Conservation (phyloP, 92 coral and sea anemone species). For the Actinernus sp. region DNA sequence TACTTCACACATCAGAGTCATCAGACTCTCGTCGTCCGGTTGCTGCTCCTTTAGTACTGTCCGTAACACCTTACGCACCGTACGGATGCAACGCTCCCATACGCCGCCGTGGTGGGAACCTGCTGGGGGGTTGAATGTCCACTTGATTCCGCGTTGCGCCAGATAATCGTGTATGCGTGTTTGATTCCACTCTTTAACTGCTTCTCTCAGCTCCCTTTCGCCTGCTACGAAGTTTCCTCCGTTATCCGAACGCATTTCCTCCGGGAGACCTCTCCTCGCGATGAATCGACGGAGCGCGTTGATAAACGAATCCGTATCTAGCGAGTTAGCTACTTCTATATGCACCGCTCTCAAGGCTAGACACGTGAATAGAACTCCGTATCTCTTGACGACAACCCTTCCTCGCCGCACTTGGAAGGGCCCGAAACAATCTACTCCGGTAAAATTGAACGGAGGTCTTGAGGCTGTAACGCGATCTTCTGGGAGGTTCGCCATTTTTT, state of each 20-base stretch:
- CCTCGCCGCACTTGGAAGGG: conserved; percentile 6
- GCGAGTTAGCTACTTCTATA: neutral
- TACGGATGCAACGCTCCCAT: conserved; percentile 11
- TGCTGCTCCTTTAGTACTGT: conserved; percentile 1
- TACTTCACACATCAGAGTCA: too few species aligned
- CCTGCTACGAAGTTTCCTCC: conserved; percentile 22
- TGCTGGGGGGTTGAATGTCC: too few species aligned
- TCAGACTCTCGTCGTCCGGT: conserved; percentile 2
- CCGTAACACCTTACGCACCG: neutral
- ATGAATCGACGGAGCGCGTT: too few species aligned
- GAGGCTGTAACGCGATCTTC: conserved; percentile 1
- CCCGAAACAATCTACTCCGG: neutral
- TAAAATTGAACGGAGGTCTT: neutral
- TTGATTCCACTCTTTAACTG: conserved; percentile 24
- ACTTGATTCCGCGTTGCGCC: conserved; percentile 3
- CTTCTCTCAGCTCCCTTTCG: neutral
- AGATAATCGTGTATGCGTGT: conserved; percentile 3
- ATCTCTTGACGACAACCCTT: conserved; percentile 3
- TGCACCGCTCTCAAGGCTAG: conserved; percentile 5
- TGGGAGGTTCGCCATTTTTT: conserved; percentile 2
- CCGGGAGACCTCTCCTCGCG: conserved; percentile 15
- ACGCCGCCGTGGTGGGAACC: conserved; percentile 20
- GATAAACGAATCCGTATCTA: too few species aligned
- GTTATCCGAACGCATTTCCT: conserved; percentile 19
- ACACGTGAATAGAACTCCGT: conserved; percentile 6